Evolutionary conservation across 2,888 invertebrate genomes (phyloP).

Genomic region (Thumatha senex): DNA sequence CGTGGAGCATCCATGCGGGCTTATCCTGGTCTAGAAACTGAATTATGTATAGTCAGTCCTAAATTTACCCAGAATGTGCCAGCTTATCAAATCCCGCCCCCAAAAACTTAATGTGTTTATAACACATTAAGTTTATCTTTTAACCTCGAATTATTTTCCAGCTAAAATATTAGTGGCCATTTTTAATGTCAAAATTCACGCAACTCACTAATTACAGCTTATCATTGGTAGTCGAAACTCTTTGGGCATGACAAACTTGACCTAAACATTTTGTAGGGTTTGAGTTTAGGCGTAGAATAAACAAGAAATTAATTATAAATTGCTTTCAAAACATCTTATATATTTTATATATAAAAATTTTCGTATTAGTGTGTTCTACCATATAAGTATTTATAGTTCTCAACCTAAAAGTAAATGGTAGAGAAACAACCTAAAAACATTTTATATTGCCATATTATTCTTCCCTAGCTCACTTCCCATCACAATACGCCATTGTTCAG

Average conservation of each 20-base stretch:
- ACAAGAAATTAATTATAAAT: constrained; percentile 13
- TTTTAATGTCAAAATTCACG: constrained; percentile 32
- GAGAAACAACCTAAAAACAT: neutral
- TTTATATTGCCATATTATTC: neutral
- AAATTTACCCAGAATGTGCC: no score
- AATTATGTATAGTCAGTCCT: no score
- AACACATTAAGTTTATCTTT: constrained; percentile 10
- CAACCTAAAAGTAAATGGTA: neutral
- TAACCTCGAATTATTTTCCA: constrained; percentile 30
- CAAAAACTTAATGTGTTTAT: no score
- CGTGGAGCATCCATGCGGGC: no score
- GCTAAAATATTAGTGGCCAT: constrained; percentile 28
- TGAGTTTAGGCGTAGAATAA: constrained; percentile 20
- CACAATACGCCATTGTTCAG: neutral
- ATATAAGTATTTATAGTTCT: neutral
- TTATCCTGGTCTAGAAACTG: no score
- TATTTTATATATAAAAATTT: no score
- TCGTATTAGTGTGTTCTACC: no score
- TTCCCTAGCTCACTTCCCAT: neutral
- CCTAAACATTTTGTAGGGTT: constrained; percentile 37
- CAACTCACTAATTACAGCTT: constrained; percentile 49
- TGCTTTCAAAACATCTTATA: no score
- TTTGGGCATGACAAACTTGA: constrained; percentile 41
- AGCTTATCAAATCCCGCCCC: no score
- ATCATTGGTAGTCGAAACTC: constrained; percentile 49